A percentile compares a stretch with the other conserved stretches of the same genome.
phyloP scores from a whole-genome alignment of 1,140 invertebrate genomes.

The Aphis gossypii region DNA sequence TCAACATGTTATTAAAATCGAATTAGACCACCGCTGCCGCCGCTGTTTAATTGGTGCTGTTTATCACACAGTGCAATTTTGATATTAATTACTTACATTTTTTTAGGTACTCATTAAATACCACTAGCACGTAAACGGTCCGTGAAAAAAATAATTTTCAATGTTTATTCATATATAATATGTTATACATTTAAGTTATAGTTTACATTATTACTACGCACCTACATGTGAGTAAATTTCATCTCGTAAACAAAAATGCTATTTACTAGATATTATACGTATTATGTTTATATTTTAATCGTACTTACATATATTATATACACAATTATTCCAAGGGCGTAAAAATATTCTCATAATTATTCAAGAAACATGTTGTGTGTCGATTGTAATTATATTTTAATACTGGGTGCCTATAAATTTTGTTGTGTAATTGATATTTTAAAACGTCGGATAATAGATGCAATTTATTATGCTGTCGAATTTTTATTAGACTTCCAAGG shows the following conservation, averaged over 20 bases:
- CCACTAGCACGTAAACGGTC: neutral
- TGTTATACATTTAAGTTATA: neutral
- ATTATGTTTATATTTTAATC: neutral
- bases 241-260: neutral
- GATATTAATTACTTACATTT: conserved; percentile 14
- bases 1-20: neutral
- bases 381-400: neutral
- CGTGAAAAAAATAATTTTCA: neutral
- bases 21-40: neutral
- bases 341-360: neutral
- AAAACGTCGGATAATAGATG: neutral
- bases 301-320: neutral
- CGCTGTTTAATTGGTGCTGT: conserved; percentile 2
- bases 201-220: neutral
- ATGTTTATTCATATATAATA: neutral
- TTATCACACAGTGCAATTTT: neutral
- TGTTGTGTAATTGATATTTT: neutral
- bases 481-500: conserved; percentile 4
- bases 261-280: neutral
- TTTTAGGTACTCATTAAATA: neutral
- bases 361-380: neutral
- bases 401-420: neutral
- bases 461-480: neutral
- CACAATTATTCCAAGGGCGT: neutral
- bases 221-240: neutral